Base-by-base conservation (phyloP, 2,888 invertebrate species). In the Ichneumoninae sp. region DNA sequence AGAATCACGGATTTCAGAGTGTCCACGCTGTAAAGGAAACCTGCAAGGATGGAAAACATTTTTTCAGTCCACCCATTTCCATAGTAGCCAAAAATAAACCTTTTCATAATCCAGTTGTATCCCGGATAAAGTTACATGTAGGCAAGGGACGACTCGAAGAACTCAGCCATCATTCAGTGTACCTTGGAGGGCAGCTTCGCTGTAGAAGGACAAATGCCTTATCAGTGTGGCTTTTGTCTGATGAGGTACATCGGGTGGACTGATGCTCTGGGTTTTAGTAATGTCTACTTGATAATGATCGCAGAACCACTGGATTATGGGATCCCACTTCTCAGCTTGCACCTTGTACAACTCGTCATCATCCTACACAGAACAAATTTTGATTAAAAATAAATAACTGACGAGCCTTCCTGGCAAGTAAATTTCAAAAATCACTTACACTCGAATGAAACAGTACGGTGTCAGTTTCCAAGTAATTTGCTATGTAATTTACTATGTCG, bases 1-100 rank as follows among this genome's bases (percentile, higher is more conserved):
- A 99, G 94, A 76, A 99, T 95, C 13, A 98, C 95, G 0, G 99
- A 99, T 94, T 99, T 99, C 4, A 99, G 93, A 3, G 97, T 96
- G 90, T 99, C 99, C 0, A 97, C 96, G 40, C 97, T 98, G 94
- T 97, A 98, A 81, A 96, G 95, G 89, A 98, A 96, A 75, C 98
- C 99, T 97, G 89, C 86, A 91, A 90, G 83, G 63, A 10, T 30
- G 40, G 13, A 63, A 82, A 69, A 77, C 22, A 6, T 44, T 54
- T 40, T 40, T 40, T 40, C 40, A 10, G 8, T 40, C 40, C 10
- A 40, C 40, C 40, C 3, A 63, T 63, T 60, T n/a, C 8, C 30
- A 19, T 22, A n/a, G 22, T 3, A 22, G 54, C 40, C 3, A 8
- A 22, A 22, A 54, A 54, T 22, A 22, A 22, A 10, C 13, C 10